phyloP scores from a whole-genome alignment of 2,797 vertebrate genomes.

The Neomorphus geoffroyi region DNA sequence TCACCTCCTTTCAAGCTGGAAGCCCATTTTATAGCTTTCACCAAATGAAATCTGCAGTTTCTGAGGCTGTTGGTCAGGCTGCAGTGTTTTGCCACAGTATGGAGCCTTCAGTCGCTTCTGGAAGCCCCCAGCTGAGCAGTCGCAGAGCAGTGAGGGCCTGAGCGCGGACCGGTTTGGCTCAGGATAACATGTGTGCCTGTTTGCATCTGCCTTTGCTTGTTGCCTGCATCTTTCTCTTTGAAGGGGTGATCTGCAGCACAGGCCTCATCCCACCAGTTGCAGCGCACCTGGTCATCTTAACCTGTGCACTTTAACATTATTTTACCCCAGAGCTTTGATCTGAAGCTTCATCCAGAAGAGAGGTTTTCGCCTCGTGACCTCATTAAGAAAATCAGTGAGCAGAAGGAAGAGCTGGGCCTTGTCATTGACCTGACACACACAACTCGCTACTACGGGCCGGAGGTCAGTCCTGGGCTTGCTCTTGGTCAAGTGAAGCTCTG shows the following conservation, averaged over 20 bases:
- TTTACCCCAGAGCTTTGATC: conserved; percentile 73
- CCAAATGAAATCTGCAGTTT: rapidly evolving
- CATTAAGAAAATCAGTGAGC: conserved; percentile 72
- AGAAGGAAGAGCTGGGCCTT: conserved; percentile 86
- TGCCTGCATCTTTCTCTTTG: rapidly evolving
- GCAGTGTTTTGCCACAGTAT: background rate
- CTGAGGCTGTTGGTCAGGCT: rapidly evolving
- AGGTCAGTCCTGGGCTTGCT: conserved; percentile 47
- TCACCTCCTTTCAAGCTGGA: rapidly evolving
- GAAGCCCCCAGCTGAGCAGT: background rate
- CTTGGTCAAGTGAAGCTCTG: background rate
- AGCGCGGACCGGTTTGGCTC: rapidly evolving
- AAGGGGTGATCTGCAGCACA: too few relatives aligned
- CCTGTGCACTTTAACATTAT: rapidly evolving
- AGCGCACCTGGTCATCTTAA: rapidly evolving
- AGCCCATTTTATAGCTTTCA: rapidly evolving
- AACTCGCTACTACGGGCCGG: conserved; percentile 83
- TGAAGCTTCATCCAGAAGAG: conserved; percentile 64
- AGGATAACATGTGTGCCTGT: rapidly evolving
- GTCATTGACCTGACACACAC: conserved; percentile 92
- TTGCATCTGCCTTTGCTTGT: rapidly evolving
- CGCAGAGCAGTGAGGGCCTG: background rate
- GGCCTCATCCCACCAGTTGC: rapidly evolving
- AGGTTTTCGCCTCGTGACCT: conserved; percentile 86
- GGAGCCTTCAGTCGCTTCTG: too few relatives aligned